Evolutionary conservation across 2,797 vertebrate genomes (phyloP), one percentile per base, ranked within the genome.

Genomic region (Paratrypauchen microcephalus): DNA sequence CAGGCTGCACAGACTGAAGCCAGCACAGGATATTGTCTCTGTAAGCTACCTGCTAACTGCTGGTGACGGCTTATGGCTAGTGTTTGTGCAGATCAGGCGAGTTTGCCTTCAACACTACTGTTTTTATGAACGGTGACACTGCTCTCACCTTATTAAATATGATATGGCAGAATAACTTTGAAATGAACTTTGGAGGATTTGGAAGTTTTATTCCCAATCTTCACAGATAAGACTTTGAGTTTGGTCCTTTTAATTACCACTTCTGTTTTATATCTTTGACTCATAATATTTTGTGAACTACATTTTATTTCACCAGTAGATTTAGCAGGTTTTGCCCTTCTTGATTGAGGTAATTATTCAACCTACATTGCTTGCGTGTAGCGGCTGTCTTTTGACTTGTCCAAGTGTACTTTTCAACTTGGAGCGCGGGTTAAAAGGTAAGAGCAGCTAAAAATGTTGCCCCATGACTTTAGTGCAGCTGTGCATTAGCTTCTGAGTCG

Each of bases 1-100:
- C 82, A 72, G 74, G 74, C 81, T 77, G 68, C 67, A 57, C 72
- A 13, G 41, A 71, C 73, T 81, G 80, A 30, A 86, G 90, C 85
- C 84, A 80, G 73, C 64, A 75, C 90, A 90, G 88, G 87, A 89
- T 89, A 89, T 90, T 89, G 90, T 88, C 84, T 89, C 86, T 72
- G 84, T 86, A 79, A 91, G 86, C 80, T 82, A 83, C 80, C 83
- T 81, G 81, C 74, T 83, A 84, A 83, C 77, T 73, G 81, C 72
- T 78, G 83, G 87, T 86, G 78, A 84, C 71, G 41, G 73, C 48
- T 74, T 32, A 71, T 54, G 68, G 24, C 71, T 74, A 36, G 63
- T 79, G 81, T 83, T 83, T 83, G 72, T 76, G 69, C 50, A 79
- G 79, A 81, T 79, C 72, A 69, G 58, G 69, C 70, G 76, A 41